Percentiles rank a stretch among this genome's conserved stretches.
Conservation (phyloP, 2,113 vertebrate genomes). For the Craseonycteris thonglongyai region DNA sequence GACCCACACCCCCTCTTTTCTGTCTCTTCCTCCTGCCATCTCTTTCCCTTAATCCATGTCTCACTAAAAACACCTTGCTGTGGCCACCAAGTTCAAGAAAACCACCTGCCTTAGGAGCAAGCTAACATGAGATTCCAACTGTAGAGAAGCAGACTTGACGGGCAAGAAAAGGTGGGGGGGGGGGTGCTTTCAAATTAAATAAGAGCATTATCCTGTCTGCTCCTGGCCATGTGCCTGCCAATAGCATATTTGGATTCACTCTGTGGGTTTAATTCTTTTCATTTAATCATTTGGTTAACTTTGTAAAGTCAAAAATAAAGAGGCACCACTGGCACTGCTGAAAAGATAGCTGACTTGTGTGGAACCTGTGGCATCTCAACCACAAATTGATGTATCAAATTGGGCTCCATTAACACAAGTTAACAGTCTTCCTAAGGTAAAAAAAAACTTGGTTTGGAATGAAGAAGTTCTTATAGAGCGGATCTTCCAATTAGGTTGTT, state of each 20-base stretch:
- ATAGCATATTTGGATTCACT: not conserved
- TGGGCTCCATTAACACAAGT: not conserved
- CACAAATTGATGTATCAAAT: not conserved
- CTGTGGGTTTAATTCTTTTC: constrained; percentile 41
- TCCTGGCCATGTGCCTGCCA: not conserved
- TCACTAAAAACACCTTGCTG: not conserved
- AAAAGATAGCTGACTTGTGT: constrained; percentile 9
- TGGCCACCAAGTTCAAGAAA: not conserved
- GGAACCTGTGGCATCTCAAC: not conserved
- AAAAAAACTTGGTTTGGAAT: not conserved
- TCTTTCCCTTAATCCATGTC: fast-evolving
- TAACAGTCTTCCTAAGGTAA: not conserved
- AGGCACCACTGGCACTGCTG: not conserved
- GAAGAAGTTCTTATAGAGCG: not conserved
- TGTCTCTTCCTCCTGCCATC: not conserved
- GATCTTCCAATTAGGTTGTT: not conserved
- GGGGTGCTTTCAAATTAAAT: not conserved
- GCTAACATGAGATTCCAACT: not conserved
- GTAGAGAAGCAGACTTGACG: not conserved
- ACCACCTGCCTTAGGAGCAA: not conserved
- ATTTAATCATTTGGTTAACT: not conserved
- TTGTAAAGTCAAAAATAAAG: not conserved
- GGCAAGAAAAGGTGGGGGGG: no score
- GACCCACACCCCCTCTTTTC: not conserved
- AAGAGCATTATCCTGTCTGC: not conserved